Evolutionary conservation across 2,797 vertebrate species (phyloP).

Genomic region (Tympanoctomys barrerae): DNA sequence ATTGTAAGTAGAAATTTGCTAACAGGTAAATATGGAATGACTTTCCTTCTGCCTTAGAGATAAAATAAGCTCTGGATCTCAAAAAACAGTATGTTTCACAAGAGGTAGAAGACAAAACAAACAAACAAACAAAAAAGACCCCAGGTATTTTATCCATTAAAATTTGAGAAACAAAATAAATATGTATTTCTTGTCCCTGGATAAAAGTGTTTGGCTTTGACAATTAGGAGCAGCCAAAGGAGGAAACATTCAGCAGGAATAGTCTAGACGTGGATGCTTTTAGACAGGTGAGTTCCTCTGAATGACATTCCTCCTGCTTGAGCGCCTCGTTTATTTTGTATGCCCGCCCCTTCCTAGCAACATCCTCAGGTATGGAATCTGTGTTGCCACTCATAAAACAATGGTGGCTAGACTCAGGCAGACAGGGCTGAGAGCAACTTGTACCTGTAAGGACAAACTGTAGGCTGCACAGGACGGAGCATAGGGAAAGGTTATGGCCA

Average conservation of each 20-base stretch:
- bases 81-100: slow-evolving; percentile 16
- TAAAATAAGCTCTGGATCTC: slow-evolving; percentile 60
- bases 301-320: background rate
- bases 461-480: background rate
- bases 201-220: slow-evolving; percentile 10
- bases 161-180: slow-evolving; percentile 55
- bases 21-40: slow-evolving; percentile 46
- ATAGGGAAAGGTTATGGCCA: background rate
- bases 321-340: slow-evolving; percentile 2
- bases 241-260: background rate
- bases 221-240: background rate
- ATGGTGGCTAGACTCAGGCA: background rate
- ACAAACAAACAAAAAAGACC: background rate
- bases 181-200: slow-evolving; percentile 3
- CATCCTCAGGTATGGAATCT: background rate
- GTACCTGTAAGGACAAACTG: background rate
- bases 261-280: background rate
- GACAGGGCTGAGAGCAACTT: background rate
- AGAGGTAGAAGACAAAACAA: slow-evolving; percentile 2
- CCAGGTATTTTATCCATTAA: slow-evolving; percentile 26
- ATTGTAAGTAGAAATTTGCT: slow-evolving; percentile 55
- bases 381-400: background rate
- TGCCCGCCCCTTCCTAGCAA: background rate
- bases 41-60: slow-evolving; percentile 68
- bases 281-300: background rate